Evolutionary conservation across 2,888 invertebrate genomes (phyloP), one percentile per base, ranked within the genome.

Genomic region (Synanthedon myopaeformis): DNA sequence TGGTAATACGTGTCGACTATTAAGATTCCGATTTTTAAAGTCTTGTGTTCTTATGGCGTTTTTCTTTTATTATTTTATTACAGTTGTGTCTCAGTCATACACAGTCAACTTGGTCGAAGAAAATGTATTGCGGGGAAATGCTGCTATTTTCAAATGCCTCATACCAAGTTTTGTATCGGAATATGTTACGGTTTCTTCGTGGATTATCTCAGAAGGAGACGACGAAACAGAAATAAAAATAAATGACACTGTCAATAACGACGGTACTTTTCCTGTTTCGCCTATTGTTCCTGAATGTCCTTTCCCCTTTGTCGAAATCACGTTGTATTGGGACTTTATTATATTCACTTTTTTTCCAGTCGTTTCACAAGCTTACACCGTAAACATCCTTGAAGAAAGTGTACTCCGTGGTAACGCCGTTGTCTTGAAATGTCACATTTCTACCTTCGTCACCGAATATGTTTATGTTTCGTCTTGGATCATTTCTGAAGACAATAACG

Each of bases 351-450:
- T 74, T 56, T 66, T 81, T 89, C 56, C 92, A 96, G 96, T 96
- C 84, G 96, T 96, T 66, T 92, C 94, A 69, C 96, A 96, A 90
- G 91, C 91, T 62, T 96, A 95, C 87, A 93, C 92, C 67, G 93
- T 95, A 66, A 96, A 96, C 89, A 92, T 96, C 69, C 93, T 96
- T 93, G 96, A 96, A 80, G 96, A 96, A 82, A 95, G 95, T 83
- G 95, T 96, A 59, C 90, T 96, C 69, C 92, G 93, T 72, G 96
- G 96, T 71, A 96, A 96, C 83, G 93, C 95, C 64, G 96, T 93
- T 66, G 93, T 96, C 80, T 89, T 96, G 72, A 96, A 96, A 91
- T 96, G 96, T 89, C 95, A 95, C 88, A 95, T 96, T 81, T 96
- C 96, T 66, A 95, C 95, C 80, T 96, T 96, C 86, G 95, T 96